phyloP scores from a whole-genome alignment of 2,888 invertebrate species.

The Andrena fulva region DNA sequence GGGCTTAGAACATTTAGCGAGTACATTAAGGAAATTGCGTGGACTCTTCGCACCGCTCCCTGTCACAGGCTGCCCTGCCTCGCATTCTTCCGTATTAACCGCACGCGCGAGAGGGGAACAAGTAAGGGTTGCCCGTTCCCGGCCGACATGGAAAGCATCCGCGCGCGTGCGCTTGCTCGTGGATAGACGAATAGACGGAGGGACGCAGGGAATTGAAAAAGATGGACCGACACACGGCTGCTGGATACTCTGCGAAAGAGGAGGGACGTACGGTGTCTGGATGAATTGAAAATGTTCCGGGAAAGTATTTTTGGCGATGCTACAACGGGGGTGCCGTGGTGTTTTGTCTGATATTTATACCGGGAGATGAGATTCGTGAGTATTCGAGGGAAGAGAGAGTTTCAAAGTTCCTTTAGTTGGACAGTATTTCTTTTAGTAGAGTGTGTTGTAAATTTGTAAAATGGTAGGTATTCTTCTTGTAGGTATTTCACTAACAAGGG shows the following conservation, averaged over 20 bases:
- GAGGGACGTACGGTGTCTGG: background rate
- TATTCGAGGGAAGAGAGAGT: too few species aligned
- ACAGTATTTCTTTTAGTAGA: too few species aligned
- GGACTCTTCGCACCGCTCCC: slow-evolving; percentile 76
- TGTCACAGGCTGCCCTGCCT: slow-evolving; percentile 48
- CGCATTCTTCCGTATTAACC: slow-evolving; percentile 65
- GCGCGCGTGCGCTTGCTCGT: background rate
- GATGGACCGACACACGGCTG: background rate
- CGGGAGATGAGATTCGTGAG: too few species aligned
- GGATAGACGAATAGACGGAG: slow-evolving; percentile 17
- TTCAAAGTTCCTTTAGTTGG: too few species aligned
- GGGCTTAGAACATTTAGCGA: slow-evolving; percentile 79
- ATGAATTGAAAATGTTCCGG: background rate
- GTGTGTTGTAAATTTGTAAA: too few species aligned
- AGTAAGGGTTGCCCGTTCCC: slow-evolving; percentile 52
- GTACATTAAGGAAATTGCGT: slow-evolving; percentile 85
- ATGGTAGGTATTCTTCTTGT: too few species aligned
- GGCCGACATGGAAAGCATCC: slow-evolving; percentile 33
- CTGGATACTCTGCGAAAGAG: background rate
- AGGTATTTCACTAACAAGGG: too few species aligned
- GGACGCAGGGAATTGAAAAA: background rate
- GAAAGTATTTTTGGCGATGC: background rate
- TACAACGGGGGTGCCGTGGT: too few species aligned
- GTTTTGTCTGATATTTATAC: too few species aligned
- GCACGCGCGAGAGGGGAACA: slow-evolving; percentile 52